Base-by-base conservation (phyloP, 1,140 invertebrate genomes). In the Rhagoletis pomonella region DNA sequence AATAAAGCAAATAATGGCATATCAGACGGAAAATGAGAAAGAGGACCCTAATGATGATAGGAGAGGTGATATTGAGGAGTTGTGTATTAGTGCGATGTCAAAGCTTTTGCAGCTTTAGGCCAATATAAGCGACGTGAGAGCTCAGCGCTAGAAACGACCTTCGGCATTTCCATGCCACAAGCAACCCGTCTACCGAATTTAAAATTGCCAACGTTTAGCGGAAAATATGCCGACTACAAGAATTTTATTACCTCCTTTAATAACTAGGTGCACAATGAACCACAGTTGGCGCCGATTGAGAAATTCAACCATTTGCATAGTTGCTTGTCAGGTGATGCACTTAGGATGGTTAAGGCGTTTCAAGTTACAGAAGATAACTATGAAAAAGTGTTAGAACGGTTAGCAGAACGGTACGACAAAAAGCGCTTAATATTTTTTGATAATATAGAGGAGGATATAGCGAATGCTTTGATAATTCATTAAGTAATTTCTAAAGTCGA, bases 281-380 rank as follows among this genome's bases (percentile, higher is more conserved):
- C 0, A 14, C 29, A 3, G 42, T 17, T 88, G 19, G 12, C 88
- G 0, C 64, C 4, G 1, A 69, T 69, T 3, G 86, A 88, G 58
- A 88, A 88, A 59, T 88, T 88, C 19, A 88, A 88, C 9, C 77
- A 88, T 85, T 77, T 87, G 9, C 6, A 85, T 3, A 64, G 29
- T 29, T 29, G n/a, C 3, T 88, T 88, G 4, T 58, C 9, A 58
- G 86, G 77, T 39, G 50, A 65, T 85, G 88, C 86, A 0, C 29
- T 85, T 12, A 47, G 42, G 0, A 87, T 64, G 1, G 50, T 88
- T 4, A 58, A 88, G 5, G 60, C 86, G 4, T 88, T 88, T 69
- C 88, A 87, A 44, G 86, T 88, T 10, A 69, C 88, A 5, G 81
- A 73, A 6, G 88, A 88, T 67, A 88, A 88, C 44, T 88, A 87